Base-by-base conservation (phyloP, 2,888 invertebrate genomes). In the Chalcis sispes region DNA sequence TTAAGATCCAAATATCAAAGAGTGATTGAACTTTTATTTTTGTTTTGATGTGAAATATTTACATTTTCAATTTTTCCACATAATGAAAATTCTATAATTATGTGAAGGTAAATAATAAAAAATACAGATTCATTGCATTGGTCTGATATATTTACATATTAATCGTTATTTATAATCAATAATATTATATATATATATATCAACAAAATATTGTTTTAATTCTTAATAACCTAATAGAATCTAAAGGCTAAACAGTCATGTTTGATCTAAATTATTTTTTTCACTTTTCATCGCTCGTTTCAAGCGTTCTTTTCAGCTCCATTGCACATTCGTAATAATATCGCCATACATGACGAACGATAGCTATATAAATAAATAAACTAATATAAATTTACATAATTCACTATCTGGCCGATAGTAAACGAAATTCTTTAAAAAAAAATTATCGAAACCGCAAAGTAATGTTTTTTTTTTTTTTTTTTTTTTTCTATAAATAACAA, bases 61-160 rank as follows among this genome's bases (percentile, higher is more conserved):
- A n/a, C n/a, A n/a, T n/a, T n/a, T n/a, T n/a, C n/a, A n/a, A n/a
- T n/a, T n/a, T n/a, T n/a, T n/a, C n/a, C n/a, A n/a, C n/a, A n/a
- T n/a, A n/a, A n/a, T n/a, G n/a, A 59, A 61, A 29, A 27, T n/a
- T 20, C 7, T n/a, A 15, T 48, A 46, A 27, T 5, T 8, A 25
- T 2, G 50, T 40, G 15, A 25, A 42, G 27, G 42, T 62, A 58
- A 58, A 58, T 65, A 32, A 64, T 25, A 46, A 29, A 48, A 58
- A 27, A 32, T 1, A 5, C 18, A 25, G 23, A n/a, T 74, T n/a
- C 29, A 61, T 74, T 74, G 52, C 75, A 79, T 82, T 82, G 81
- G 80, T 82, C 79, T 82, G 76, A 66, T 85, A 83, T 85, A 85
- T 85, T 85, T 85, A 85, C 85, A 85, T 80, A 82, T 84, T 82